Percentiles rank a stretch among this genome's conserved stretches.
phyloP scores from a whole-genome alignment of 1,140 invertebrate genomes.

The Panulirus ornatus region DNA sequence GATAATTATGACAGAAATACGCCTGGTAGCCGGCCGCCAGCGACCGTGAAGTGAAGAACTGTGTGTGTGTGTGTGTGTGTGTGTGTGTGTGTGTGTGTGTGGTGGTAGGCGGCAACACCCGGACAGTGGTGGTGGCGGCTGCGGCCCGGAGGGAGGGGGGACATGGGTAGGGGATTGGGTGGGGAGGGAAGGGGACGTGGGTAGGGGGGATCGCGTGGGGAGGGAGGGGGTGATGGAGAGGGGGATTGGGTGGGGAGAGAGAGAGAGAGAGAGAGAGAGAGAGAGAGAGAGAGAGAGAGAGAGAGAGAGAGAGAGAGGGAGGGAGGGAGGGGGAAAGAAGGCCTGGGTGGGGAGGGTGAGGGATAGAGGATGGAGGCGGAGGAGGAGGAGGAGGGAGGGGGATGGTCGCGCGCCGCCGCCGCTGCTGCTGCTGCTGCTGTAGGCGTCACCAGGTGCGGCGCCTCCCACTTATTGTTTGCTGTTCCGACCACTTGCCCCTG shows the following conservation, averaged over 20 bases:
- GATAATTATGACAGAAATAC: too few relatives aligned
- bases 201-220: neutral
- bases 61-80: neutral
- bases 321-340: too few relatives aligned
- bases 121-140: neutral
- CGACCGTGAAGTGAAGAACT: neutral
- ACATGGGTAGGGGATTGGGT: neutral
- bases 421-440: neutral
- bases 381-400: neutral
- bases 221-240: neutral
- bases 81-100: neutral
- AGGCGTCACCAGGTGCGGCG: conserved; percentile 2
- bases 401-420: too few relatives aligned
- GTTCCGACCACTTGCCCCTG: neutral
- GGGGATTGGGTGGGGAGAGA: neutral
- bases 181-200: neutral
- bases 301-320: neutral
- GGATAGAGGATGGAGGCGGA: too few relatives aligned
- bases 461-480: conserved; percentile 1
- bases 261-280: neutral
- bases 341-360: neutral
- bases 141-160: neutral
- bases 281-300: neutral
- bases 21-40: neutral
- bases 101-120: neutral